Conservation (phyloP, 2,797 vertebrate genomes). For the Acanthis flammea region DNA sequence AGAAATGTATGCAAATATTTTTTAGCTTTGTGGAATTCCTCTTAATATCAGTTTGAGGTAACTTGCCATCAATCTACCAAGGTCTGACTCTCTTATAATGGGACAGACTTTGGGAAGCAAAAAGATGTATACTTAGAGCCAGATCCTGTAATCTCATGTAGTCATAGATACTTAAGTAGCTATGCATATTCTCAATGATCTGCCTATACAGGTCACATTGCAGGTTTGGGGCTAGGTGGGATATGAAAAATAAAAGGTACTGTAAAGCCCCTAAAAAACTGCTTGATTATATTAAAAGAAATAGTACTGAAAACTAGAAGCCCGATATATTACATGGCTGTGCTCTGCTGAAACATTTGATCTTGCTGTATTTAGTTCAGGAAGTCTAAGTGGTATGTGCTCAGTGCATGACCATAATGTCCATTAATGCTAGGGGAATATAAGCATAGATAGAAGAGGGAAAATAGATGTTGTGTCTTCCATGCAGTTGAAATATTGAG, state of each 20-base stretch:
- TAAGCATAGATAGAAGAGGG: neutral
- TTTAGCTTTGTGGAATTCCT: neutral
- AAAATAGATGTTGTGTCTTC: neutral
- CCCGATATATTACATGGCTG: neutral
- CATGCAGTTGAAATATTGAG: neutral
- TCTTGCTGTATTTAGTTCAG: constrained; percentile 62
- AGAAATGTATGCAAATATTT: neutral
- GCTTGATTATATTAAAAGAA: neutral
- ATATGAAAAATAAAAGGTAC: neutral
- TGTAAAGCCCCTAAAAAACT: neutral
- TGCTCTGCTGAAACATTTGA: constrained; percentile 30
- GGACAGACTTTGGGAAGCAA: neutral
- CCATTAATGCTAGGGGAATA: constrained; percentile 44
- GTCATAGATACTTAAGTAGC: neutral
- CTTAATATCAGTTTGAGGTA: neutral
- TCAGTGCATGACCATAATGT: constrained; percentile 20
- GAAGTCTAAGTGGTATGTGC: constrained; percentile 16
- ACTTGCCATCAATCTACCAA: neutral
- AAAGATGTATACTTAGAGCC: neutral
- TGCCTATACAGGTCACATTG: neutral
- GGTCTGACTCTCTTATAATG: neutral
- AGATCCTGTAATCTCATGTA: neutral
- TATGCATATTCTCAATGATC: neutral
- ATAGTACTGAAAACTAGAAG: constrained; percentile 21
- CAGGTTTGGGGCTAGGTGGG: neutral